Conservation (phyloP, 2,797 vertebrate species). For the Phyllotis vaccarum region DNA sequence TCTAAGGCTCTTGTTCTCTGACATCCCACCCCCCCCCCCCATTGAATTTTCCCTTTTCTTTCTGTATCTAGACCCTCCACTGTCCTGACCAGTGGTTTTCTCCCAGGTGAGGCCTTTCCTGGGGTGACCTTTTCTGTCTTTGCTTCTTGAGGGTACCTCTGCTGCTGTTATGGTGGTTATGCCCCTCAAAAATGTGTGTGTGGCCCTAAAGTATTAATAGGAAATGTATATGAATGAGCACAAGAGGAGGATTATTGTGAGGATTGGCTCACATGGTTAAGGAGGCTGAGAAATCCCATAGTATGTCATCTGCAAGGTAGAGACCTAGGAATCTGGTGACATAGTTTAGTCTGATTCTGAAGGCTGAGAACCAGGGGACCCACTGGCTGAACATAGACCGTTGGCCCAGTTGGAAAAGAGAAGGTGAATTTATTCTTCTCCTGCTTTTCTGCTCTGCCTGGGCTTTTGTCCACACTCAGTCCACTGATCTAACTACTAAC, state of each 20-base stretch:
- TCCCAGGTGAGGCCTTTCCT: neutral
- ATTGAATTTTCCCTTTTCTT: no score
- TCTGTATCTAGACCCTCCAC: rapidly evolving
- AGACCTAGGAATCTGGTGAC: neutral
- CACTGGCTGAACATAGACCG: neutral
- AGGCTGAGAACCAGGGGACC: neutral
- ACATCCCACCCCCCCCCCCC: neutral
- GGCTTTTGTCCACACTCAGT: neutral
- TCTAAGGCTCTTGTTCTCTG: neutral
- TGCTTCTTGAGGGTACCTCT: neutral
- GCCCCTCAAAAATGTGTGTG: neutral
- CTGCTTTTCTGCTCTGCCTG: neutral
- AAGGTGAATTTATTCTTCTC: neutral
- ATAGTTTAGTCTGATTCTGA: neutral
- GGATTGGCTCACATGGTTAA: neutral
- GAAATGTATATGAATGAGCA: no score
- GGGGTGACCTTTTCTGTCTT: neutral
- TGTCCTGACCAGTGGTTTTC: neutral
- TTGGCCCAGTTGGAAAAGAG: neutral
- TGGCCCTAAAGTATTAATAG: neutral
- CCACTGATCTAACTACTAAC: neutral
- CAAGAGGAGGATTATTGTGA: neutral
- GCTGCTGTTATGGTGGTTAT: neutral
- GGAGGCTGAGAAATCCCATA: neutral
- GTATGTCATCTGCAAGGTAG: neutral